phyloP scores from a whole-genome alignment of 2,113 vertebrate genomes.

The Heterocephalus glaber region DNA sequence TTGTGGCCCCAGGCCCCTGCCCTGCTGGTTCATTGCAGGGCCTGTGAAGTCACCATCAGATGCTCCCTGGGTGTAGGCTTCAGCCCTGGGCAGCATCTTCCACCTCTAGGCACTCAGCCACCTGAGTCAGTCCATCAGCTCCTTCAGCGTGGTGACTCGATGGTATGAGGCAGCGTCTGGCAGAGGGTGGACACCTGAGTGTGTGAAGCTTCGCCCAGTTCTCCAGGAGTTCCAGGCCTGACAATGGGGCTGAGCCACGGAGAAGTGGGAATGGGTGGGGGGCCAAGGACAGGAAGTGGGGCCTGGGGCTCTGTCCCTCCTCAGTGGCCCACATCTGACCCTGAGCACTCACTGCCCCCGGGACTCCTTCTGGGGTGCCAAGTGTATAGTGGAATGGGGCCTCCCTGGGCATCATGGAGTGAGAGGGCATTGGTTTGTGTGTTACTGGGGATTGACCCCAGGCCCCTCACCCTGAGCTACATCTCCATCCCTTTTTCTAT shows the following conservation, averaged over 20 bases:
- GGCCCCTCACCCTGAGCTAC: neutral
- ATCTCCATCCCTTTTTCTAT: neutral
- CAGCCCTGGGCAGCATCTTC: neutral
- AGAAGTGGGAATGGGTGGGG: rapidly evolving
- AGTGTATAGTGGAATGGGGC: neutral
- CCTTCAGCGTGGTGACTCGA: neutral
- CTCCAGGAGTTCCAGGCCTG: neutral
- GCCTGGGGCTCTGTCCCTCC: neutral
- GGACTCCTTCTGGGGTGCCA: neutral
- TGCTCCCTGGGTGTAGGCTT: neutral
- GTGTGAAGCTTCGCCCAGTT: neutral
- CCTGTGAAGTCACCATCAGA: neutral
- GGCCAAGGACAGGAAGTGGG: neutral
- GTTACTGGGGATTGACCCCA: neutral
- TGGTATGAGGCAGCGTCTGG: neutral
- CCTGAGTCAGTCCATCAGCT: neutral
- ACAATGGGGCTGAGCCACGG: neutral
- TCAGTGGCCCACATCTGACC: neutral
- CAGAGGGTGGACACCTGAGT: neutral
- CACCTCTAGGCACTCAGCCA: neutral
- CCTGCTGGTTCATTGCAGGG: too few species aligned
- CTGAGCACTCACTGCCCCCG: neutral
- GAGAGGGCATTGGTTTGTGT: neutral
- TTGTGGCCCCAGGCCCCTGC: neutral
- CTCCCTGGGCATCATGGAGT: neutral